phyloP scores from a whole-genome alignment of 2,113 vertebrate species.

The Elephas maximus region DNA sequence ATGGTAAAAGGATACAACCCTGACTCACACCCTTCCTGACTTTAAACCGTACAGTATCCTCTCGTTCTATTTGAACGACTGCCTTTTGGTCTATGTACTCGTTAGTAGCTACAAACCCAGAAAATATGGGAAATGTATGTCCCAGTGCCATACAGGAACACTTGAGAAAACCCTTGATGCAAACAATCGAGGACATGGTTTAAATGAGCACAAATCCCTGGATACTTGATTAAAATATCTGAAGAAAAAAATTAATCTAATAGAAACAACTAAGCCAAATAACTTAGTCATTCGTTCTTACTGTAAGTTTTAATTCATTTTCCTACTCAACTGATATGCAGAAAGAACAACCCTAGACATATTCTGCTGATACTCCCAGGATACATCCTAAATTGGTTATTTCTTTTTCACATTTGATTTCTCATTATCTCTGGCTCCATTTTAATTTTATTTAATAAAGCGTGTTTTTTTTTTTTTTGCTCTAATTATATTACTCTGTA shows the following conservation, averaged over 20 bases:
- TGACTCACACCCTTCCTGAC: too few species aligned
- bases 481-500: conserved; percentile 52
- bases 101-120: background rate
- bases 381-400: conserved; percentile 69
- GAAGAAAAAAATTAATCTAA: conserved; percentile 33
- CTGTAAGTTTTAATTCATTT: conserved; percentile 68
- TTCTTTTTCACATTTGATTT: conserved; percentile 70
- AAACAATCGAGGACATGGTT: conserved; percentile 46
- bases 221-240: conserved; percentile 59
- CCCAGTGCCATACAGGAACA: conserved; percentile 5
- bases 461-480: background rate
- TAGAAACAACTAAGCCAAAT: conserved; percentile 48
- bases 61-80: too few species aligned
- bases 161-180: background rate
- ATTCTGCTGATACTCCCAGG: conserved; percentile 41
- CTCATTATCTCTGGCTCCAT: conserved; percentile 65
- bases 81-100: too few species aligned
- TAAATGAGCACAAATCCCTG: conserved; percentile 10
- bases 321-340: conserved; percentile 16
- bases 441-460: conserved; percentile 67
- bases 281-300: conserved; percentile 43
- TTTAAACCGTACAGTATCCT: too few species aligned
- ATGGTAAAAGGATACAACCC: too few species aligned
- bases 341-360: conserved; percentile 63
- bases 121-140: conserved; percentile 16